Percentiles rank a stretch among this genome's conserved stretches.
These are phyloP conservation scores for Struthio camelus DNA, from an alignment of 2,113 vertebrate genomes.

Conservation along the genomic window DNA sequence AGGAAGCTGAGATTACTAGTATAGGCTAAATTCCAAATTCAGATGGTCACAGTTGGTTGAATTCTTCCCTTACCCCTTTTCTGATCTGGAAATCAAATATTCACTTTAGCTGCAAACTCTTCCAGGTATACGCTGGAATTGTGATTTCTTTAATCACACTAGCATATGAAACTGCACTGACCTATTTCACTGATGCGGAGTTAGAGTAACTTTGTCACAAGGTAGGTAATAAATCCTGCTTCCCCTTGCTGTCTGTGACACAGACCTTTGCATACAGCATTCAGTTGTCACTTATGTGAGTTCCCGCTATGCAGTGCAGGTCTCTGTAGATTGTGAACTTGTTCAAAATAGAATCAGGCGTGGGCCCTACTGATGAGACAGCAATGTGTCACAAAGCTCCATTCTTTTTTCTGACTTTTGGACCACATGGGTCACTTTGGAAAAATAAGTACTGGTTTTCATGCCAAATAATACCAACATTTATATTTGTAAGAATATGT, in stretches of 20 bases:
- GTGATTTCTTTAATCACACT: neutral
- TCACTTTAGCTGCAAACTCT: neutral
- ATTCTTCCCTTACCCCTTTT: neutral
- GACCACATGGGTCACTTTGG: rapidly evolving
- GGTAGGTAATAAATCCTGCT: neutral
- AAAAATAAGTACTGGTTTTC: neutral
- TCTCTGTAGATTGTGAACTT: neutral
- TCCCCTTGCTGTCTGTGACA: neutral
- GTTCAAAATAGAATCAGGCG: neutral
- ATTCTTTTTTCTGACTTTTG: neutral
- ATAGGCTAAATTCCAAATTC: neutral
- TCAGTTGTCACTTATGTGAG: neutral
- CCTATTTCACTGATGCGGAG: neutral
- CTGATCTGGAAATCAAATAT: neutral
- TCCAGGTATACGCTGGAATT: neutral
- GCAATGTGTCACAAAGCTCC: neutral
- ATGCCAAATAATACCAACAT: neutral
- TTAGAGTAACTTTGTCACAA: neutral
- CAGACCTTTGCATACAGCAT: neutral
- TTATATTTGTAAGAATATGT: neutral
- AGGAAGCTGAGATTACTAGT: neutral
- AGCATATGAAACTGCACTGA: neutral
- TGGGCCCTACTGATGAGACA: neutral
- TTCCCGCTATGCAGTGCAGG: neutral
- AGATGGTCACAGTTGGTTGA: neutral